Conservation (phyloP, 2,797 vertebrate species). For the Rhabdomys pumilio region DNA sequence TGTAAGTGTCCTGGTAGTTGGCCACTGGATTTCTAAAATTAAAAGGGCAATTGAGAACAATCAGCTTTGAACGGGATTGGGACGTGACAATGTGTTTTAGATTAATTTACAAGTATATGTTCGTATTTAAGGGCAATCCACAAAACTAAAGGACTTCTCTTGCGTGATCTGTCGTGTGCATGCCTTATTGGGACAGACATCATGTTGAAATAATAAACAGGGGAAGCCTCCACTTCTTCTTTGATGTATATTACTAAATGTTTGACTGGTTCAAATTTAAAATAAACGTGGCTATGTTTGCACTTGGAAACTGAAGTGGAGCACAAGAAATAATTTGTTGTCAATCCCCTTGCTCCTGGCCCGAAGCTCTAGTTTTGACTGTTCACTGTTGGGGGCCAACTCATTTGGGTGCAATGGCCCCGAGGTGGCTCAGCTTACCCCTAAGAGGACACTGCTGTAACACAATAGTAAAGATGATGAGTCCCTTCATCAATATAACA, state of each 20-base stretch:
- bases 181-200: constrained; percentile 91
- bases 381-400: constrained; percentile 86
- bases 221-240: constrained; percentile 88
- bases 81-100: constrained; percentile 89
- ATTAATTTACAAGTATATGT: constrained; percentile 92
- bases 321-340: constrained; percentile 90
- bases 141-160: constrained; percentile 88
- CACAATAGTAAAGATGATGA: constrained; percentile 89
- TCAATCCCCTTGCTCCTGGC: constrained; percentile 87
- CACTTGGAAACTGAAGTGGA: constrained; percentile 90
- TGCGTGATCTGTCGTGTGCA: constrained; percentile 87
- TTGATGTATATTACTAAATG: constrained; percentile 90
- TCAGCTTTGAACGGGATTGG: constrained; percentile 88
- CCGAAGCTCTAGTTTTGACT: constrained; percentile 91
- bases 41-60: constrained; percentile 90
- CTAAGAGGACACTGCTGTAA: constrained; percentile 84
- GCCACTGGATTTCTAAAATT: constrained; percentile 90
- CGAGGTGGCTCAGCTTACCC: constrained; percentile 90
- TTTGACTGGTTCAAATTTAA: constrained; percentile 89
- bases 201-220: constrained; percentile 92
- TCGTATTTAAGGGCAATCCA: constrained; percentile 90
- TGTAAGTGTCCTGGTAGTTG: constrained; percentile 88
- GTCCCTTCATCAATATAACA: constrained; percentile 92
- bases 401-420: constrained; percentile 86
- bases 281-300: constrained; percentile 90